Conservation (phyloP, 2,797 vertebrate genomes). For the Schizothorax lantsangensis region DNA sequence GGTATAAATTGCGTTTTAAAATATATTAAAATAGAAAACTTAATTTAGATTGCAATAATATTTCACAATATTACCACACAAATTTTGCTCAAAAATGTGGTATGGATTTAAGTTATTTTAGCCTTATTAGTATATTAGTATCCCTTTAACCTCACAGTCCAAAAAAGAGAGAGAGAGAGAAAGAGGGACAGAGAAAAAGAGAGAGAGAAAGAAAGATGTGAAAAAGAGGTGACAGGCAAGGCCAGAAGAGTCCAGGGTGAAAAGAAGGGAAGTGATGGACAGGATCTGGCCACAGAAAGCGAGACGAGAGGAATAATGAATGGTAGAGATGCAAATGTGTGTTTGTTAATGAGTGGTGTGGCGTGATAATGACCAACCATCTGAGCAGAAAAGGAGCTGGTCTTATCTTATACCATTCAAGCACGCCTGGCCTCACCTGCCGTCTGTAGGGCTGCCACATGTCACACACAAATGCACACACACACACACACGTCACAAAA, state of each 20-base stretch:
- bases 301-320: constrained; percentile 57
- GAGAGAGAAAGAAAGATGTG: constrained; percentile 22
- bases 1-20: not conserved
- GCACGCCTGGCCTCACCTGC: constrained; percentile 83
- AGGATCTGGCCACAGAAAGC: constrained; percentile 20
- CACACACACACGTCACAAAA: constrained; percentile 70
- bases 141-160: not conserved
- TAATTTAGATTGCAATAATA: not conserved
- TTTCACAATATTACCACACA: not conserved
- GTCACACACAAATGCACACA: constrained; percentile 54
- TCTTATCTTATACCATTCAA: constrained; percentile 81
- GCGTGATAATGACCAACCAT: constrained; percentile 83
- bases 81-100: not conserved
- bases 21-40: not conserved
- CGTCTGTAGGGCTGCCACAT: constrained; percentile 80
- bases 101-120: not conserved
- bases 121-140: not conserved
- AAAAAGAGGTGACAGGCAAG: constrained; percentile 37
- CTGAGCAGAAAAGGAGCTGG: constrained; percentile 81
- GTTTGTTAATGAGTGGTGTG: constrained; percentile 80
- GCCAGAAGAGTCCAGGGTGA: constrained; percentile 23
- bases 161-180: not conserved
- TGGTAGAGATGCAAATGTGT: constrained; percentile 61
- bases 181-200: not conserved
- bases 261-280: constrained; percentile 14